Evolutionary conservation across 2,113 vertebrate genomes (phyloP).

Genomic region (Otocyon megalotis): DNA sequence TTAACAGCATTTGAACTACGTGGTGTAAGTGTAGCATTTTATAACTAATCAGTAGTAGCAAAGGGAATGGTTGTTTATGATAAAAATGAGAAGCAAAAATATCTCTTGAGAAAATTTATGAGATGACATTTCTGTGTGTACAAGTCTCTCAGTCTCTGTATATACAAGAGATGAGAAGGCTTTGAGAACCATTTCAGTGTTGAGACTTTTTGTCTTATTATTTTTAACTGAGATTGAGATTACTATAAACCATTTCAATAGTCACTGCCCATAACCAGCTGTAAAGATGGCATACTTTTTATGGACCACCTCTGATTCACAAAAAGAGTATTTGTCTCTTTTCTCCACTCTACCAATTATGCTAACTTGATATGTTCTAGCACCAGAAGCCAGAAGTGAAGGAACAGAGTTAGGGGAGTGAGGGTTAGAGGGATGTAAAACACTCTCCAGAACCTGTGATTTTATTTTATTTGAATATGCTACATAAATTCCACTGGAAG

Average conservation of each 20-base stretch:
- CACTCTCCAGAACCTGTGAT: neutral
- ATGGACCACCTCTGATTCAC: neutral
- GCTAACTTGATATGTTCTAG: neutral
- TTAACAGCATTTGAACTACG: neutral
- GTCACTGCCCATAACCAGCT: neutral
- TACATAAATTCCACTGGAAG: neutral
- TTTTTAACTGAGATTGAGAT: constrained; percentile 39
- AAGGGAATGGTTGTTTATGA: neutral
- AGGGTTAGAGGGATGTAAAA: neutral
- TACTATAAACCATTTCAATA: neutral
- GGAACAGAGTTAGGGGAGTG: neutral
- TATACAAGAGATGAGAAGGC: neutral
- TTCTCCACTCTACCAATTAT: neutral
- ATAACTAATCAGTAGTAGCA: neutral
- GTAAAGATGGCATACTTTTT: neutral
- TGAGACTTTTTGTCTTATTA: neutral
- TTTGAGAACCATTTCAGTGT: neutral
- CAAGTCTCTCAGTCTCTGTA: neutral
- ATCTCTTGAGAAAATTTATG: neutral
- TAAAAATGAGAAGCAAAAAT: neutral
- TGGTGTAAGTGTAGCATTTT: neutral
- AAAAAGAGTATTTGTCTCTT: neutral
- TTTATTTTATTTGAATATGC: constrained; percentile 51
- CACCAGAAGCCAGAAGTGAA: neutral
- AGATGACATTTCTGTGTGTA: neutral